phyloP scores from a whole-genome alignment of 1,140 invertebrate species.

The Spodoptera frugiperda region DNA sequence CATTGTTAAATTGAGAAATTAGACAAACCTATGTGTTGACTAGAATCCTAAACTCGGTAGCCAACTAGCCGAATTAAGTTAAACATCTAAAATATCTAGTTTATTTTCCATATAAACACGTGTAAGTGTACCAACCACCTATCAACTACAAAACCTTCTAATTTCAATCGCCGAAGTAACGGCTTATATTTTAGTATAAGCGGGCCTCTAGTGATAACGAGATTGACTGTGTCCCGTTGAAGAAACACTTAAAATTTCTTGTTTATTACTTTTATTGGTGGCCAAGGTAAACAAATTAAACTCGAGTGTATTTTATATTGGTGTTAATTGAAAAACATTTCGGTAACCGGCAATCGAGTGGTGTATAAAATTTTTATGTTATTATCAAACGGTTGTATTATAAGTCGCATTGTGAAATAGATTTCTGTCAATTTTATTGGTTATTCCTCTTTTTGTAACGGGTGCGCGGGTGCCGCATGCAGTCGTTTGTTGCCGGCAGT shows the following conservation, averaged over 20 bases:
- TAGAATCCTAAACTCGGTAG: no score
- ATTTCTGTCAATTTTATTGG: constrained; percentile 9
- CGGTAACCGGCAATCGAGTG: constrained; percentile 21
- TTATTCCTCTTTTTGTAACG: no score
- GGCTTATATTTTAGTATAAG: neutral
- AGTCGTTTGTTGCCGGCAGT: no score
- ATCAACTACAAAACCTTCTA: neutral
- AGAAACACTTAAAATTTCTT: constrained; percentile 15
- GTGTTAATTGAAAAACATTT: constrained; percentile 42
- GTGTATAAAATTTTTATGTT: constrained; percentile 30
- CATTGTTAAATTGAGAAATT: no score
- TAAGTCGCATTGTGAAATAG: neutral
- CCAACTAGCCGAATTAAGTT: no score
- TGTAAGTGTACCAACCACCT: no score
- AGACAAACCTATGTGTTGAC: no score
- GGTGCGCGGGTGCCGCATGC: no score
- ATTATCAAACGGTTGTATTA: constrained; percentile 18
- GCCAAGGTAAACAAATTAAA: constrained; percentile 44
- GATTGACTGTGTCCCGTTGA: neutral
- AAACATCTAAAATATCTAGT: no score
- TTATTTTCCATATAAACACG: no score
- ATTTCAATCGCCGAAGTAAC: neutral
- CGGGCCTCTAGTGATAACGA: constrained; percentile 20
- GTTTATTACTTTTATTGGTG: constrained; percentile 44
- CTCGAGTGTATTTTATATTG: constrained; percentile 39